Evolutionary conservation across 1,140 invertebrate genomes (phyloP).

Genomic region (Linepithema humile): DNA sequence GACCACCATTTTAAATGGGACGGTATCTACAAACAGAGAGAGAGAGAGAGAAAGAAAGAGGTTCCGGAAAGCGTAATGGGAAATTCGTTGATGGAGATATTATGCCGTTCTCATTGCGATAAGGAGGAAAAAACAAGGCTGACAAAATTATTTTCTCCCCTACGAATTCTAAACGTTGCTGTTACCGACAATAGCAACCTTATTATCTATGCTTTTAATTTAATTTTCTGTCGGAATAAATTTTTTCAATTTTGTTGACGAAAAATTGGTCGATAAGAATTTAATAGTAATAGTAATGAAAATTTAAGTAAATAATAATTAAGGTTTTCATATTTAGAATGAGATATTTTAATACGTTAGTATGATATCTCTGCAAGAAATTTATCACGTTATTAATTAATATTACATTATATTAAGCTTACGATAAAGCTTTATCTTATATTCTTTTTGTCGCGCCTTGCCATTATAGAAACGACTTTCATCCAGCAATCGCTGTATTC

Average conservation of each 20-base stretch:
- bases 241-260: neutral
- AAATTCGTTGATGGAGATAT: slow-evolving; percentile 70
- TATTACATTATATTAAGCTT: no score
- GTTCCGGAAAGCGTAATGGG: slow-evolving; percentile 55
- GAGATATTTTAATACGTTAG: neutral
- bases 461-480: neutral
- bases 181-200: neutral
- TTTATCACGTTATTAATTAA: no score
- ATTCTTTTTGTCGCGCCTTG: no score
- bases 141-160: slow-evolving; percentile 28
- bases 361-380: neutral
- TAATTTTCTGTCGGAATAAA: neutral
- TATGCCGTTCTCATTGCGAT: slow-evolving; percentile 48
- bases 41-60: neutral
- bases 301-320: neutral
- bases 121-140: slow-evolving; percentile 18
- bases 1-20: slow-evolving; percentile 19
- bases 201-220: neutral
- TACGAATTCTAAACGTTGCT: neutral
- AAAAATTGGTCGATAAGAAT: neutral
- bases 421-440: no score
- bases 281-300: neutral
- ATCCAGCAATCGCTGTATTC: slow-evolving; percentile 16
- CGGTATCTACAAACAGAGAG: neutral
- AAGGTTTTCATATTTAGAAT: neutral